Percentiles rank a stretch among this genome's conserved stretches.
Conservation (phyloP, 2,888 invertebrate genomes). For the Volucella bombylans region DNA sequence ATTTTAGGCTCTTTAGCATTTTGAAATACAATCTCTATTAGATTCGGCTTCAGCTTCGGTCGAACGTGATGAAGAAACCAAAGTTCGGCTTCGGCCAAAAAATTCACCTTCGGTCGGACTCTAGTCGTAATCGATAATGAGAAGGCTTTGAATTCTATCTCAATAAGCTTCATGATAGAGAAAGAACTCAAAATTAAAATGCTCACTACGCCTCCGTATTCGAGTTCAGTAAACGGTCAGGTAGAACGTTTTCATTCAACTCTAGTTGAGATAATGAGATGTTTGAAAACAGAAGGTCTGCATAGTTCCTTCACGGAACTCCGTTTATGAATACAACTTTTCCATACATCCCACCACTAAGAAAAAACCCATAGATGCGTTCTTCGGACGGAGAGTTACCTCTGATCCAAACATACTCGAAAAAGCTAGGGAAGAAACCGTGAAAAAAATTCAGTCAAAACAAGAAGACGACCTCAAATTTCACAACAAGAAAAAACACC, state of each 20-base stretch:
- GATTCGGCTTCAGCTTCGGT: no score
- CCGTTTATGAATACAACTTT: not conserved
- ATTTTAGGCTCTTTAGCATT: no score
- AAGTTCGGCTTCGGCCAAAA: no score
- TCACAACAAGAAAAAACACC: no score
- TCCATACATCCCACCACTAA: no score
- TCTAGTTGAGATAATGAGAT: slow-evolving; percentile 36
- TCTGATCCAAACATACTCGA: not conserved
- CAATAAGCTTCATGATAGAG: slow-evolving; percentile 40
- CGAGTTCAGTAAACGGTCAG: slow-evolving; percentile 45
- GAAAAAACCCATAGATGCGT: no score
- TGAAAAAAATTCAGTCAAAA: no score
- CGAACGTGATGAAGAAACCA: no score
- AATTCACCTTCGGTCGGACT: no score
- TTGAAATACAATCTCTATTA: no score
- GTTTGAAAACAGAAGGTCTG: slow-evolving; percentile 7
- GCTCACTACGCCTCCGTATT: slow-evolving; percentile 20
- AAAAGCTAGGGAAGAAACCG: slow-evolving; percentile 42
- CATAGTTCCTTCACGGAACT: not conserved
- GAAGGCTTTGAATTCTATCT: slow-evolving; percentile 31
- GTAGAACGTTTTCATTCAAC: slow-evolving; percentile 54
- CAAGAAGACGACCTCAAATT: no score
- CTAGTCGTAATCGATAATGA: slow-evolving; percentile 61
- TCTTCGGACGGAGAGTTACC: no score
- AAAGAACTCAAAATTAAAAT: slow-evolving; percentile 23